Base-by-base conservation (phyloP, 1,140 invertebrate species). In the Cyclargus thomasi region DNA sequence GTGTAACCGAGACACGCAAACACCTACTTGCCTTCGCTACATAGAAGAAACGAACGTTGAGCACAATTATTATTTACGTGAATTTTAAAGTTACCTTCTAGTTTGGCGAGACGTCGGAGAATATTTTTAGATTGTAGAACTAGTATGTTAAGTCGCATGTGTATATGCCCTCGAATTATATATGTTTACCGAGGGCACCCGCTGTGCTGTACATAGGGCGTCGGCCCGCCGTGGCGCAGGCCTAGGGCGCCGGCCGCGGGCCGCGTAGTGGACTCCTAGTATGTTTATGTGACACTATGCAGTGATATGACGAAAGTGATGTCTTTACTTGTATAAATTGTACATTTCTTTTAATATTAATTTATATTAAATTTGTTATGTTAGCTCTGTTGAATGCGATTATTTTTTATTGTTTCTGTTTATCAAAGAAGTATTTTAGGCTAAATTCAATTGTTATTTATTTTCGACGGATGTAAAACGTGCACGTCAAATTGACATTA, bases 361-460 rank as follows among this genome's bases (percentile, higher is more conserved):
- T 88, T 90, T 88, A 90, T 90, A 88, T 86, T 87, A 85, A 89
- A 89, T 88, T 90, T 90, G 88, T 90, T 90, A 90, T 90, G 75
- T 82, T 87, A 85, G 88, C 88, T 90, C 85, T 90, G 85, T 88
- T 88, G 83, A 88, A 90, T 90, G 85, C 86, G 85, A 90, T 88
- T 88, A 86, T 89, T 86, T 85, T 87, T 90, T 87, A 86, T 87
- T 88, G 85, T 90, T 90, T 59, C 88, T 88, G 84, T 88, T 88
- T 90, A 88, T 90, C 76, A 84, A 88, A 82, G 78, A 89, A 90
- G 81, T 86, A 86, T 88, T 90, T 86, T 88, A 88, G 84, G 80
- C 83, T 90, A 88, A 88, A 90, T 88, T 88, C 84, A 74, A 88
- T 88, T 90, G 88, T 90, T 90, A 90, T 90, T 90, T 90, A 90